phyloP scores from a whole-genome alignment of 2,113 vertebrate genomes.

The Anguilla japonica region DNA sequence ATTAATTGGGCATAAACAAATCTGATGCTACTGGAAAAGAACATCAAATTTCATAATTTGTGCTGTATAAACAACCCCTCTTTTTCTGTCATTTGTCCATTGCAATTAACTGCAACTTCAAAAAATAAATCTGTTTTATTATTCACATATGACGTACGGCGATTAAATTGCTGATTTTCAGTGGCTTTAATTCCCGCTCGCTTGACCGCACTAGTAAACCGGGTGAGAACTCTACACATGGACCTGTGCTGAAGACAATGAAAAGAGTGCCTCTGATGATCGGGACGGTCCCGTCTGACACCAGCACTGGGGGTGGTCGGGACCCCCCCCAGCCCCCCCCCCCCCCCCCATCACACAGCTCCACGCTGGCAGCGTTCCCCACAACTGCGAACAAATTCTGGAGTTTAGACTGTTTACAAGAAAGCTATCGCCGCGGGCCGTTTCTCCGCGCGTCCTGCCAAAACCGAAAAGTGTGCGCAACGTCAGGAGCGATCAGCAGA shows the following conservation, averaged over 20 bases:
- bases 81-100: too few relatives aligned
- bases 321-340: neutral
- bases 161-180: neutral
- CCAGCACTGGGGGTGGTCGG: neutral
- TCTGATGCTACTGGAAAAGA: too few relatives aligned
- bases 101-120: too few relatives aligned
- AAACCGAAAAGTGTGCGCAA: conserved; percentile 47
- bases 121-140: too few relatives aligned
- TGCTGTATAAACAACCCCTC: too few relatives aligned
- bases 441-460: conserved; percentile 38
- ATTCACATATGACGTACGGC: neutral
- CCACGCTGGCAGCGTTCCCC: neutral
- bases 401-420: conserved; percentile 26
- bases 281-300: neutral
- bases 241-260: neutral
- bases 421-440: conserved; percentile 42
- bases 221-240: neutral
- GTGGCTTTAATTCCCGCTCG: neutral
- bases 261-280: neutral
- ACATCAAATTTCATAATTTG: too few relatives aligned
- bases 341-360: neutral
- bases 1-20: too few relatives aligned
- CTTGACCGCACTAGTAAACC: neutral
- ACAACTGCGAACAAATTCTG: conserved; percentile 8
- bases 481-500: conserved; percentile 54